phyloP scores from a whole-genome alignment of 2,113 vertebrate species.

The Dipodomys spectabilis region DNA sequence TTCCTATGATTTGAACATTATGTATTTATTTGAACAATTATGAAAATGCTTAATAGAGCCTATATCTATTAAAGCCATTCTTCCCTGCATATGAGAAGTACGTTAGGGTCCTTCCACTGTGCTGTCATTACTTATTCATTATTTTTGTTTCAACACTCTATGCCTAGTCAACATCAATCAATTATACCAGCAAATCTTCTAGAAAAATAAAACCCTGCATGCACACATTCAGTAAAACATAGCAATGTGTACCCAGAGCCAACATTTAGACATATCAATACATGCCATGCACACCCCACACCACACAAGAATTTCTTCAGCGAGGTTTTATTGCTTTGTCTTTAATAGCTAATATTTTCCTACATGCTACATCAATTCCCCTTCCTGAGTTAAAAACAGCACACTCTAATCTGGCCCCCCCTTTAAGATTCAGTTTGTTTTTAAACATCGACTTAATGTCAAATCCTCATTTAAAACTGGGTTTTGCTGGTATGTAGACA shows the following conservation, averaged over 20 bases:
- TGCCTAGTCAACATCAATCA: background rate
- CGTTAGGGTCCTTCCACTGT: background rate
- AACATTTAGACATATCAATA: background rate
- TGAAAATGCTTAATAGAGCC: conserved; percentile 15
- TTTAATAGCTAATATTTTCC: conserved; percentile 36
- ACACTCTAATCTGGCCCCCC: background rate
- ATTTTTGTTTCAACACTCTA: conserved; percentile 6
- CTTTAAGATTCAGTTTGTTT: conserved; percentile 64
- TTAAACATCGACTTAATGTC: conserved; percentile 62
- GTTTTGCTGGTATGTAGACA: conserved; percentile 69
- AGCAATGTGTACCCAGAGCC: background rate
- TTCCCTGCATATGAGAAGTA: background rate
- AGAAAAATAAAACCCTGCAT: background rate
- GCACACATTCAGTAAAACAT: background rate
- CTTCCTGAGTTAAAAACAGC: conserved; percentile 7
- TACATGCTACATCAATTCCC: background rate
- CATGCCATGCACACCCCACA: background rate
- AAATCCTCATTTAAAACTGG: conserved; percentile 59
- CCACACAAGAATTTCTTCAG: conserved; percentile 4
- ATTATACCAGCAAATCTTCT: conserved; percentile 17
- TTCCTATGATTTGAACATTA: background rate
- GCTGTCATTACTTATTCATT: conserved; percentile 38
- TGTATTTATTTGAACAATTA: conserved; percentile 15
- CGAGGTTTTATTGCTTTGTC: background rate
- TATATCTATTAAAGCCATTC: background rate